Percentiles rank a stretch among this genome's conserved stretches.
Conservation (phyloP, 2,797 vertebrate species). For the Xiphorhynchus erythropygius region DNA sequence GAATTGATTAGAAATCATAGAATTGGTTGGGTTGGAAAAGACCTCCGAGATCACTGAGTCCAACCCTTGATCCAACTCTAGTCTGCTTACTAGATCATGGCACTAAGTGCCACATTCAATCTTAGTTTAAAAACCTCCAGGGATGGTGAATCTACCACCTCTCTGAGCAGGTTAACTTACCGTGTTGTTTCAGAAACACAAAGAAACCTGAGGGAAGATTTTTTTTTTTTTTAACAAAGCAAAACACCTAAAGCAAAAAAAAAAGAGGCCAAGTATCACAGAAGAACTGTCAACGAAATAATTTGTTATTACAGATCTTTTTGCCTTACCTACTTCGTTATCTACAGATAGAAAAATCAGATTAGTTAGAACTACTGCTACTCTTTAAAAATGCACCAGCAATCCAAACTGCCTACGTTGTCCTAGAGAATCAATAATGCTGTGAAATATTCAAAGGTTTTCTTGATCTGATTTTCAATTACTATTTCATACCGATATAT, state of each 20-base stretch:
- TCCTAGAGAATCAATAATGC: neutral
- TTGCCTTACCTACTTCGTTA: neutral
- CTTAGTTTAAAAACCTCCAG: too few species aligned
- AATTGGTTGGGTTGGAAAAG: too few species aligned
- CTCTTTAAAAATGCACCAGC: neutral
- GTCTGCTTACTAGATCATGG: too few species aligned
- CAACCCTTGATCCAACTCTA: too few species aligned
- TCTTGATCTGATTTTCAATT: neutral
- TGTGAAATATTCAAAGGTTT: neutral
- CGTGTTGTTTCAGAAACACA: neutral
- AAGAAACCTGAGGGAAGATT: neutral
- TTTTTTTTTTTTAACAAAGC: neutral
- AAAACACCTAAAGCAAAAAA: neutral
- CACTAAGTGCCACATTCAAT: too few species aligned
- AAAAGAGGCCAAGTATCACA: neutral
- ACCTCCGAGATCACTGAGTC: too few species aligned
- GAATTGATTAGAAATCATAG: neutral
- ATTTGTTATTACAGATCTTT: neutral
- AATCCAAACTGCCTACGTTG: neutral
- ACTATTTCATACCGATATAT: neutral
- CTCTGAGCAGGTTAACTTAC: neutral
- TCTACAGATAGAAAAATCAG: neutral
- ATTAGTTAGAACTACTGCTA: neutral
- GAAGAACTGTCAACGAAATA: neutral
- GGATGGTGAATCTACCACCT: too few species aligned